These are phyloP conservation scores for rabbit (Oryctolagus cuniculus) DNA, from an alignment of 2,113 vertebrate genomes.

Conservation along the genomic window DNA sequence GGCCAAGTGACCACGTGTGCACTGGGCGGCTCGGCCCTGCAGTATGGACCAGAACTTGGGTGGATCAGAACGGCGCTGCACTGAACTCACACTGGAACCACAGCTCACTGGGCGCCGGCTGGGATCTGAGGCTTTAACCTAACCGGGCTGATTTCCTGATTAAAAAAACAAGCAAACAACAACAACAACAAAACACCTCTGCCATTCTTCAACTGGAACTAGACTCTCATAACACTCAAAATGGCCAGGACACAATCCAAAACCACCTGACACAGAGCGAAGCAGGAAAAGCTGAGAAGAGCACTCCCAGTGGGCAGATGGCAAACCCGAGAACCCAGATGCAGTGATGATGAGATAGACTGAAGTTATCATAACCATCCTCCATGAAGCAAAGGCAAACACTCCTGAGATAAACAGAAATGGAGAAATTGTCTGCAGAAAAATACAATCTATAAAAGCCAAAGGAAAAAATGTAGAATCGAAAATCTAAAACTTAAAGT, in stretches of 20 bases:
- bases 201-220: neutral
- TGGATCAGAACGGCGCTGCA: neutral
- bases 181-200: neutral
- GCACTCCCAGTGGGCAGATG: neutral
- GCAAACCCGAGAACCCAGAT: neutral
- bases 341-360: neutral
- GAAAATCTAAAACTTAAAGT: neutral
- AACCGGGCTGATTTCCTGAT: neutral
- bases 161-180: neutral
- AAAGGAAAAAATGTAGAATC: neutral
- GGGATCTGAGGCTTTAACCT: neutral
- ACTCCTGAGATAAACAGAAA: conserved; percentile 25
- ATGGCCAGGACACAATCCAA: neutral
- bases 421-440: neutral
- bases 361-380: neutral
- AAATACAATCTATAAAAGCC: neutral
- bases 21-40: neutral
- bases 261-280: neutral
- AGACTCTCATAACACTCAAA: conserved; percentile 23
- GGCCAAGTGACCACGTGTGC: neutral
- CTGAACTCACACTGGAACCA: neutral
- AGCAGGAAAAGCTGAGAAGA: neutral
- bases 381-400: neutral
- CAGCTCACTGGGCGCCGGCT: neutral
- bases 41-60: neutral